Evolutionary conservation across 2,113 vertebrate genomes (phyloP), one percentile per base, ranked within the genome.

Genomic region (Bagarius yarrelli): DNA sequence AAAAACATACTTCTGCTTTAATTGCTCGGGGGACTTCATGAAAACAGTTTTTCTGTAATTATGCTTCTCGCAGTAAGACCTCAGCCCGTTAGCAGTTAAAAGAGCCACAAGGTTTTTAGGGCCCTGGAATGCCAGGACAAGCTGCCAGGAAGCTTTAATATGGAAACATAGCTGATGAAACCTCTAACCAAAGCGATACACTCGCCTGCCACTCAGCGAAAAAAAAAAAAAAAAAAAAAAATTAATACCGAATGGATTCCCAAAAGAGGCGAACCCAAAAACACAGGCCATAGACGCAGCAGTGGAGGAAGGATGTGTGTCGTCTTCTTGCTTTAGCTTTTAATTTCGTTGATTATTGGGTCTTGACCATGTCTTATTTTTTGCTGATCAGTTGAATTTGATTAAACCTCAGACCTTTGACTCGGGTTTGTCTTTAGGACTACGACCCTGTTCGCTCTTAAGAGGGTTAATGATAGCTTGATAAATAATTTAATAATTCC

Each of bases 11-110:
- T 85, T 86, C 79, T 87, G 67, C 81, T 89, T 88, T 84, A 90
- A 92, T 90, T 89, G 87, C 87, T 87, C 32, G 64, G 81, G 84
- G 83, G 67, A 85, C 88, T 90, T 87, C 89, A 91, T 91, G 89
- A 89, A 90, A 92, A 89, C 87, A 85, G 86, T 86, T 82, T 86
- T 92, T 91, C 89, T 76, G 88, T 90, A 91, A 91, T 90, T 89
- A 91, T 52, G 74, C 86, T 86, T 91, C 91, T 89, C 84, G 81
- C 89, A 88, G 83, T 86, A 82, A 63, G 66, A 8, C 61, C 79
- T 87, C 80, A 78, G 84, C 76, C 85, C 88, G 87, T 84, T 88
- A 73, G 88, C 81, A 87, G 88, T 92, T 92, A 91, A 92, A 89
- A 79, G 78, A 89, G 84, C 91, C 91, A 76, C 90, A 92, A 88